These are phyloP conservation scores for Budorcas taxicolor DNA, from an alignment of 2,113 vertebrate species.

Conservation along the genomic window DNA sequence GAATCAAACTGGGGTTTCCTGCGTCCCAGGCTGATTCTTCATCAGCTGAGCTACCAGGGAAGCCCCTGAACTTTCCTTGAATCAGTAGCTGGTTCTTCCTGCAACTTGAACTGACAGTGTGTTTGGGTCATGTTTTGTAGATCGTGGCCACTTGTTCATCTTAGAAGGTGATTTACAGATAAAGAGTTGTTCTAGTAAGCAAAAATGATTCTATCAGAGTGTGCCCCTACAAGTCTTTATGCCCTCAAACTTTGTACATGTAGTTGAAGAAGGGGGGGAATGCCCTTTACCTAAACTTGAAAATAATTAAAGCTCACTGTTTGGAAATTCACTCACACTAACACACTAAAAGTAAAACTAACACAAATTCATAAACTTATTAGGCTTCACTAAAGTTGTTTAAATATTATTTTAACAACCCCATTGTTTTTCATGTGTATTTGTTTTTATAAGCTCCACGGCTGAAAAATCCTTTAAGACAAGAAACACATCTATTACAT, in stretches of 20 bases:
- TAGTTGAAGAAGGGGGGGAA: neutral
- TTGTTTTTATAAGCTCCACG: neutral
- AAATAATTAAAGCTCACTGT: neutral
- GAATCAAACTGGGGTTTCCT: neutral
- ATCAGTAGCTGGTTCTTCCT: neutral
- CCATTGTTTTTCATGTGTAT: neutral
- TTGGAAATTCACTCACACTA: neutral
- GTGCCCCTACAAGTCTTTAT: neutral
- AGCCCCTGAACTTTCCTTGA: neutral
- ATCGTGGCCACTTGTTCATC: neutral
- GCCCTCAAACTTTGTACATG: neutral
- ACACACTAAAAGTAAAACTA: neutral
- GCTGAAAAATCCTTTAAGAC: neutral
- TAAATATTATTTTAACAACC: slow-evolving; percentile 10
- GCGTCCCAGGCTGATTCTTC: neutral
- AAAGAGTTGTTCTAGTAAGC: neutral
- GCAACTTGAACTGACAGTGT: neutral
- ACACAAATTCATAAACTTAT: neutral
- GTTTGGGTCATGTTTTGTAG: neutral
- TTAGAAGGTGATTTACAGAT: neutral
- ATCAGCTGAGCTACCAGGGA: neutral
- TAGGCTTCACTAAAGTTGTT: neutral
- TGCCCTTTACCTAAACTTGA: neutral
- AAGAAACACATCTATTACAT: neutral
- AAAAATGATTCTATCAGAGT: neutral